A percentile compares a stretch with the other conserved stretches of the same genome.
These are phyloP conservation scores for Leptosomus discolor DNA, from an alignment of 2,113 vertebrate genomes.

Conservation along the genomic window DNA sequence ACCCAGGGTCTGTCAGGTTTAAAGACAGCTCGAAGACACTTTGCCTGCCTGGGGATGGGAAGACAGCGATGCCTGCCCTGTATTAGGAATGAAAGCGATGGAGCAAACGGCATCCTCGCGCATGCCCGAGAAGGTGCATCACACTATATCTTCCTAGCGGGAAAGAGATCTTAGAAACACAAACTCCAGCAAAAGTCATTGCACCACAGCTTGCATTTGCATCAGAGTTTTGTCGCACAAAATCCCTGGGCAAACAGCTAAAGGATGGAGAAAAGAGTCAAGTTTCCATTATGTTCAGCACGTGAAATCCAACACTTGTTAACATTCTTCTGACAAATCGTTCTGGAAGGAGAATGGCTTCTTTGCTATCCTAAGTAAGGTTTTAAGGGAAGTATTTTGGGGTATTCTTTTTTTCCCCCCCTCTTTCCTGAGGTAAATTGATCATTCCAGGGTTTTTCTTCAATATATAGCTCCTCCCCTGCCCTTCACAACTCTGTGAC, in stretches of 20 bases:
- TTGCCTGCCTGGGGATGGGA: neutral
- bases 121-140: neutral
- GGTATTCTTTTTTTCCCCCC: neutral
- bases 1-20: neutral
- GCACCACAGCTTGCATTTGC: neutral
- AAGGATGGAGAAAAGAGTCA: neutral
- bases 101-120: neutral
- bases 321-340: neutral
- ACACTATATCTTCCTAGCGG: neutral
- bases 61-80: neutral
- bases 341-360: neutral
- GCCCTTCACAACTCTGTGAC: neutral
- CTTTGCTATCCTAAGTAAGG: neutral
- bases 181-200: neutral
- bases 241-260: neutral
- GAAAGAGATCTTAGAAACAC: neutral
- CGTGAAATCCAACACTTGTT: neutral
- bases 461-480: neutral
- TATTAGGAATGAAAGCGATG: neutral
- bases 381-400: neutral
- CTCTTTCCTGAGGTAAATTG: neutral
- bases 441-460: neutral
- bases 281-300: neutral
- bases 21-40: neutral
- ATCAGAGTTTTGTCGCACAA: neutral